Conservation (phyloP, 2,113 vertebrate species). For the Toxostoma redivivum region DNA sequence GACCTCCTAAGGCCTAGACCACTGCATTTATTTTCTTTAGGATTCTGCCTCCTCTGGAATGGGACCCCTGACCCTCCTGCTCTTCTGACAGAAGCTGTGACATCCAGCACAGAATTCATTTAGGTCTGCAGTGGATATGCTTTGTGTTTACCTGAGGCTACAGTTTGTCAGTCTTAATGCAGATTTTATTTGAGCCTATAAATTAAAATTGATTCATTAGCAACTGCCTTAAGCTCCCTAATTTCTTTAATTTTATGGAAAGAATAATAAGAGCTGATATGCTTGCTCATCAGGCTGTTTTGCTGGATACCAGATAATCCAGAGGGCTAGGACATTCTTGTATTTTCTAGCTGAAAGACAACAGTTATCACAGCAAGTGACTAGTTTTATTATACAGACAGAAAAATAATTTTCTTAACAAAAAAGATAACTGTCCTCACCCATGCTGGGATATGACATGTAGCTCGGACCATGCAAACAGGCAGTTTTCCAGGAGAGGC, state of each 20-base stretch:
- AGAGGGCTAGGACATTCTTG: neutral
- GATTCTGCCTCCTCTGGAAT: neutral
- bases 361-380: neutral
- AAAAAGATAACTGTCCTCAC: neutral
- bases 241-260: slow-evolving; percentile 37
- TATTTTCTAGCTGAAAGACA: neutral
- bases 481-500: neutral
- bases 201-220: slow-evolving; percentile 68
- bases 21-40: neutral
- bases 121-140: slow-evolving; percentile 22
- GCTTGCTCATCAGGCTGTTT: neutral
- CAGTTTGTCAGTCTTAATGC: slow-evolving; percentile 50
- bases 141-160: slow-evolving; percentile 35
- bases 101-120: neutral
- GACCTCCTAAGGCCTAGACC: neutral
- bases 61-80: neutral
- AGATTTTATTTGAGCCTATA: slow-evolving; percentile 58
- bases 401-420: neutral
- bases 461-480: neutral
- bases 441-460: neutral
- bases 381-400: neutral
- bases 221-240: slow-evolving; percentile 39
- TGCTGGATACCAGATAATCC: slow-evolving; percentile 9
- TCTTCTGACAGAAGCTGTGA: neutral
- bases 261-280: slow-evolving; percentile 34